A percentile compares a stretch with the other conserved stretches of the same genome.
Conservation (phyloP, 2,113 vertebrate genomes). For the Ammospiza nelsoni region DNA sequence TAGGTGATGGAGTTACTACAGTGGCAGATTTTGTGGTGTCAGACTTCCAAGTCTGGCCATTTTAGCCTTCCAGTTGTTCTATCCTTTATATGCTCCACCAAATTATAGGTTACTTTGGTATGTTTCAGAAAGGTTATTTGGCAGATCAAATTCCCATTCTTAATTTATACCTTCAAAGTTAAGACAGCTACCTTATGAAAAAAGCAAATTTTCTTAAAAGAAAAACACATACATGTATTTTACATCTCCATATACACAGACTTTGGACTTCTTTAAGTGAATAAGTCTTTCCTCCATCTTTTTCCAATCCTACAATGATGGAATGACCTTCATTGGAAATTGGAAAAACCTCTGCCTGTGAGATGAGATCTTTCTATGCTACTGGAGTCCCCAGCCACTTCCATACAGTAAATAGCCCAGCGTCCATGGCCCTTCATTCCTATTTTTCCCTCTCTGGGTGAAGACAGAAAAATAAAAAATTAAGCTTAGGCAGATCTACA, state of each 20-base stretch:
- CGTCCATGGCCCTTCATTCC: neutral
- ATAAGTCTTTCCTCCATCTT: neutral
- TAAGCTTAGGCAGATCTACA: neutral
- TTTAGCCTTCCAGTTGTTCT: neutral
- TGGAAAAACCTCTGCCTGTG: neutral
- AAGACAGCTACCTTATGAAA: neutral
- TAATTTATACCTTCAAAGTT: neutral
- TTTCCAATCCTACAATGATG: neutral
- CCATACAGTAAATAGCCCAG: neutral
- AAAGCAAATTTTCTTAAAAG: neutral
- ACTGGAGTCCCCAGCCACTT: neutral
- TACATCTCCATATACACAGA: neutral
- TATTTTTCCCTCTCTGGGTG: neutral
- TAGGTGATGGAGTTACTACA: neutral
- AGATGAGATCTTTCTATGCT: neutral
- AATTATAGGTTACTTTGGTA: neutral
- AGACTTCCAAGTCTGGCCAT: neutral
- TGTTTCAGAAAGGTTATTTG: neutral
- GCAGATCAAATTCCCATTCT: neutral
- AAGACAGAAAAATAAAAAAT: too few species aligned
- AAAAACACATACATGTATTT: neutral
- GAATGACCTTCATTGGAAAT: neutral
- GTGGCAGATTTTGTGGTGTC: neutral
- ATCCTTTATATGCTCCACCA: neutral
- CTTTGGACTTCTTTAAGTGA: neutral